A percentile compares a stretch with the other conserved stretches of the same genome.
Evolutionary conservation across 2,113 vertebrate species (phyloP).

Genomic region (Empidonax traillii): DNA sequence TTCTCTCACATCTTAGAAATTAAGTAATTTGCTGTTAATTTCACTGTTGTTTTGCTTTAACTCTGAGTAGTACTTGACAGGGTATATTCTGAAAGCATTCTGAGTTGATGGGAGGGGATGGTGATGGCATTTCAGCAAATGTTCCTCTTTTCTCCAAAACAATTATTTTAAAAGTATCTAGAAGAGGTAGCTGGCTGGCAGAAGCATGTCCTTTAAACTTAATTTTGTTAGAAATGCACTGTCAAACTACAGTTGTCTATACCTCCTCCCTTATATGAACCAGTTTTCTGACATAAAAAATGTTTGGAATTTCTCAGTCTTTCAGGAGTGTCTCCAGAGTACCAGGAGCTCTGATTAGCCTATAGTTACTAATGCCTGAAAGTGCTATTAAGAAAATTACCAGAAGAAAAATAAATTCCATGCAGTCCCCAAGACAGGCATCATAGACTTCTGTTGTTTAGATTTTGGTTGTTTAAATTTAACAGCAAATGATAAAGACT

Average conservation of each 20-base stretch:
- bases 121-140: neutral
- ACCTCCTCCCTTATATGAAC: neutral
- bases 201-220: neutral
- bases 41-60: neutral
- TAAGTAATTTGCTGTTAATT: neutral
- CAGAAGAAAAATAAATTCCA: neutral
- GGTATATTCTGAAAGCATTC: neutral
- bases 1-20: neutral
- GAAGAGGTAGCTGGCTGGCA: neutral
- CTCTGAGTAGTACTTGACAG: neutral
- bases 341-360: neutral
- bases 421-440: neutral
- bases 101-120: neutral
- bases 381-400: neutral
- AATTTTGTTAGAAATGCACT: neutral
- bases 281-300: neutral
- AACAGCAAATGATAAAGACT: neutral
- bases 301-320: neutral
- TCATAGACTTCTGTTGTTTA: neutral
- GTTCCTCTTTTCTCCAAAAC: neutral
- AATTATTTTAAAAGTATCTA: neutral
- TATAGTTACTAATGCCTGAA: neutral
- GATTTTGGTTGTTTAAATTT: neutral
- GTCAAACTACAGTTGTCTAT: neutral
- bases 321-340: neutral